Base-by-base conservation (phyloP, 2,888 invertebrate genomes). In the Tetranychus piercei region DNA sequence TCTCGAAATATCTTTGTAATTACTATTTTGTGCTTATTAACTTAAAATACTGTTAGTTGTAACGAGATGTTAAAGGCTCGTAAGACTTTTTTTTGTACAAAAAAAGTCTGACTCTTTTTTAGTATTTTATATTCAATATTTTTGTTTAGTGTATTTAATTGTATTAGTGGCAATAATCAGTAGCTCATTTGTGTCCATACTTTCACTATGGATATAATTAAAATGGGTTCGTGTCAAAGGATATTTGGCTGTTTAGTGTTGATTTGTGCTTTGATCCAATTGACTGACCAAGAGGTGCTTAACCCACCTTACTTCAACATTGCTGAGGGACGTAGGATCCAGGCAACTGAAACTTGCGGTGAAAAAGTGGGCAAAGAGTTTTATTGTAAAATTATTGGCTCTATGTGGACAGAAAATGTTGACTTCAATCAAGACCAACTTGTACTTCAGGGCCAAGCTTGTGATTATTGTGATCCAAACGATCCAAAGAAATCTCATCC, bases 371-470 rank as follows among this genome's bases (percentile, higher is more conserved):
- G 89, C 75, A 89, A 89, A 0, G 99, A 99, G 83, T 85, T 94
- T 43, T 99, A 91, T 83, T 99, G 99, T 83, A 94, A 94, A 84
- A 85, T 99, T 77, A 94, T 94, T 75, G 96, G 96, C 76, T 92
- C 94, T 18, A 92, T 91, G 81, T 89, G 90, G 23, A 23, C n/a
- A 43, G 44, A 71, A 11, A 43, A 23, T 20, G 11, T 34, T 43
- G 71, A 71, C 8, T 84, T 77, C 77, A 55, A 73, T 34, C 44
- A 74, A 34, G 22, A 70, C 67, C 22, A 65, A 6, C 20, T 45
- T 34, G 20, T 44, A 34, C 34, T 34, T 73, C 45, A 77, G 64
- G 79, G 79, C 4, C 86, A 97, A 90, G 90, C 92, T 79, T 99
- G 97, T 84, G 96, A 95, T 83, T 87, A 87, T 78, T 97, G 96